A percentile compares a stretch with the other conserved stretches of the same genome.
Conservation (phyloP, 1,140 invertebrate species). For the Thalassaphorura encarpata region DNA sequence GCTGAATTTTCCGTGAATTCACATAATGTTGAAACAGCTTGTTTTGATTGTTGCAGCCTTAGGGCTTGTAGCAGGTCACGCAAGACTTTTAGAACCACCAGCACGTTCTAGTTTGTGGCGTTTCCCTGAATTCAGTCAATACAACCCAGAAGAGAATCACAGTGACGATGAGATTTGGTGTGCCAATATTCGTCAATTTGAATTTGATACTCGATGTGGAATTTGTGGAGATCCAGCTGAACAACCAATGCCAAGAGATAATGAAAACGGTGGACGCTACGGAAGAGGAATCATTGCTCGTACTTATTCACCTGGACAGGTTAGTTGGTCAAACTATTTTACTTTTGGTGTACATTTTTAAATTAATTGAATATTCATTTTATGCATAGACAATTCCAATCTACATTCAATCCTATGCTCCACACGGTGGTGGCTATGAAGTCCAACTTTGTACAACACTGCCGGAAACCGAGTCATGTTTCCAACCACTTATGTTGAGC, state of each 20-base stretch:
- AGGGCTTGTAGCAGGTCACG: conserved; percentile 33
- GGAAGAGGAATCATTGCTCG: not conserved
- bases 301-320: not conserved
- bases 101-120: conserved; percentile 57
- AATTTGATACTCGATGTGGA: conserved; percentile 12
- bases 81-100: conserved; percentile 55
- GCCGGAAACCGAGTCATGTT: conserved; percentile 20
- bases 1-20: no score
- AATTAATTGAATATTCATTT: not conserved
- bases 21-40: not conserved
- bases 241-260: conserved; percentile 1
- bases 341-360: not conserved
- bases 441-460: conserved; percentile 16
- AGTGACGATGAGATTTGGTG: conserved; percentile 57
- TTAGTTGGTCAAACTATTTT: not conserved
- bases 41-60: not conserved
- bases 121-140: conserved; percentile 44
- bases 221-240: conserved; percentile 8
- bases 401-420: conserved; percentile 10
- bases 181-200: conserved; percentile 44
- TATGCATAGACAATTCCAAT: conserved; percentile 11
- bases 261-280: conserved; percentile 9
- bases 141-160: conserved; percentile 58
- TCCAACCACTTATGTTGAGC: conserved; percentile 2
- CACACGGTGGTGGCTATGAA: conserved; percentile 13